A percentile compares a stretch with the other conserved stretches of the same genome.
Evolutionary conservation across 2,888 invertebrate genomes (phyloP).

Genomic region (Phoenoteleia sp.): DNA sequence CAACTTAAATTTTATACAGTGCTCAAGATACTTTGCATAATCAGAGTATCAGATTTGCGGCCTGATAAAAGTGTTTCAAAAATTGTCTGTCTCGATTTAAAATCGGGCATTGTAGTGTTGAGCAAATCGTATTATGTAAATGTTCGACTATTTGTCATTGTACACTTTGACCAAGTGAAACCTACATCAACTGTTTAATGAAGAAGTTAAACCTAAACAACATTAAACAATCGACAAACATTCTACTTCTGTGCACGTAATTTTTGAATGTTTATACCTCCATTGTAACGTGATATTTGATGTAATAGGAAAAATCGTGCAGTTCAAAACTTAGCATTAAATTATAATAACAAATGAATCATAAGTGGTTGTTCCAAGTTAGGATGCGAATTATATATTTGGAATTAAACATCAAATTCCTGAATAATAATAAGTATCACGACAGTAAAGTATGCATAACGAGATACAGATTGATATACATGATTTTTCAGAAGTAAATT

Average conservation of each 20-base stretch:
- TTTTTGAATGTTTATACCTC: slow-evolving; percentile 21
- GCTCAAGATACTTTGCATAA: neutral
- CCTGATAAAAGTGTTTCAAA: no score
- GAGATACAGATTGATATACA: slow-evolving; percentile 53
- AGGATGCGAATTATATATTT: slow-evolving; percentile 47
- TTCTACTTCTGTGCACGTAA: slow-evolving; percentile 45
- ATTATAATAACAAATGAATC: slow-evolving; percentile 54
- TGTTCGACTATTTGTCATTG: slow-evolving; percentile 25
- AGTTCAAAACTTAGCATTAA: slow-evolving; percentile 35
- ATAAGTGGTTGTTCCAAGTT: slow-evolving; percentile 50
- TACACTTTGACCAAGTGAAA: slow-evolving; percentile 13
- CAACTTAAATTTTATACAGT: slow-evolving; percentile 6
- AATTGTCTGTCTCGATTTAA: neutral
- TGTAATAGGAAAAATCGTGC: slow-evolving; percentile 18
- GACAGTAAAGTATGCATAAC: slow-evolving; percentile 26
- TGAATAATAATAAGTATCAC: slow-evolving; percentile 43
- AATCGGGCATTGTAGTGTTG: neutral
- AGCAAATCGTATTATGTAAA: slow-evolving; percentile 27
- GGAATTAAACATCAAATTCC: slow-evolving; percentile 49
- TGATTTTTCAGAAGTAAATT: no score
- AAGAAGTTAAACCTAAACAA: slow-evolving; percentile 24
- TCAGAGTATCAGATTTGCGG: neutral
- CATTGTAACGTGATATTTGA: slow-evolving; percentile 19
- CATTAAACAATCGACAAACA: slow-evolving; percentile 34
- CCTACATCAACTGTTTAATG: slow-evolving; percentile 33